Percentiles rank a stretch among this genome's conserved stretches.
Evolutionary conservation across 2,113 vertebrate species (phyloP).

Genomic region (Uropsilus gracilis): DNA sequence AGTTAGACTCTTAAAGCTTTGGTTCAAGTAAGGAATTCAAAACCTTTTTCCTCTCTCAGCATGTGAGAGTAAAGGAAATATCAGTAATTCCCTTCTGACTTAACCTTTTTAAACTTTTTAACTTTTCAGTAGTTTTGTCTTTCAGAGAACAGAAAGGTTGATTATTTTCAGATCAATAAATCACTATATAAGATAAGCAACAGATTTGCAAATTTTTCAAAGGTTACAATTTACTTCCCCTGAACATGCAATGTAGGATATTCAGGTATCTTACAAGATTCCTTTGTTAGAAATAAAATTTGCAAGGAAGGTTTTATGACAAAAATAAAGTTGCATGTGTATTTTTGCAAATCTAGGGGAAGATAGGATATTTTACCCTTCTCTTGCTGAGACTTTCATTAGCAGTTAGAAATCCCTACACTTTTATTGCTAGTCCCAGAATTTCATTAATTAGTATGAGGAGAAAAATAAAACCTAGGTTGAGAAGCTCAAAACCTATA

Average conservation of each 20-base stretch:
- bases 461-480: slow-evolving; percentile 56
- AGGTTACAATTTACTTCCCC: not conserved
- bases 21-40: slow-evolving; percentile 15
- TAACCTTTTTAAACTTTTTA: slow-evolving; percentile 6
- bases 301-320: slow-evolving; percentile 45
- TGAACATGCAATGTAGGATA: not conserved
- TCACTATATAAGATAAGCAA: slow-evolving; percentile 30
- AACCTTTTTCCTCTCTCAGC: not conserved
- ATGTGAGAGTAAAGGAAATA: not conserved
- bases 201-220: not conserved
- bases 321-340: slow-evolving; percentile 56
- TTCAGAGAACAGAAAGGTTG: not conserved
- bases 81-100: not conserved
- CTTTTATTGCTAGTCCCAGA: slow-evolving; percentile 35
- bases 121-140: slow-evolving; percentile 17
- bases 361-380: slow-evolving; percentile 48
- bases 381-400: slow-evolving; percentile 58
- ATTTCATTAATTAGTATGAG: slow-evolving; percentile 62
- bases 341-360: slow-evolving; percentile 16
- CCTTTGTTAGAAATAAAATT: slow-evolving; percentile 63
- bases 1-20: not conserved
- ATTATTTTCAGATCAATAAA: slow-evolving; percentile 50
- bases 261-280: slow-evolving; percentile 18
- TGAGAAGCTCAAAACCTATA: slow-evolving; percentile 56
- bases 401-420: slow-evolving; percentile 44